These are phyloP conservation scores for Pongo pygmaeus DNA, from an alignment of 2,113 vertebrate species.

Conservation along the genomic window DNA sequence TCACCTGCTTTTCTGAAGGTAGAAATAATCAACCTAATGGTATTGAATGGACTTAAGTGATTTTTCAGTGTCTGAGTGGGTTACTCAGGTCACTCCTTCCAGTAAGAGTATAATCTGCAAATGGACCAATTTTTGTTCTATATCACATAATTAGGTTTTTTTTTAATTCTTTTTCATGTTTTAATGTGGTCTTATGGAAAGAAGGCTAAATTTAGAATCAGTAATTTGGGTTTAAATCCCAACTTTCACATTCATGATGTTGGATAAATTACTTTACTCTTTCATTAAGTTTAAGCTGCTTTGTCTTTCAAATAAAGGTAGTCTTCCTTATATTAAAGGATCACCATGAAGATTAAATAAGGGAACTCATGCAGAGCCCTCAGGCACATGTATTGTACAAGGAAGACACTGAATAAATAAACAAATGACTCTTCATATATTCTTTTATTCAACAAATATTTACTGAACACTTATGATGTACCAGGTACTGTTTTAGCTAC, in stretches of 20 bases:
- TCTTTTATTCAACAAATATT: background rate
- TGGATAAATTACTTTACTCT: background rate
- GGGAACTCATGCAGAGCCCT: background rate
- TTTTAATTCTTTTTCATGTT: background rate
- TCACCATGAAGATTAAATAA: background rate
- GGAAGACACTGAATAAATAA: background rate
- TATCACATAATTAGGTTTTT: background rate
- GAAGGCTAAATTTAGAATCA: background rate
- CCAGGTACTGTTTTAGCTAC: background rate
- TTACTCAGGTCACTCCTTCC: background rate
- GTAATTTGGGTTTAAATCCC: background rate
- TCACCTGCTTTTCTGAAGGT: background rate
- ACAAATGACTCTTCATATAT: background rate
- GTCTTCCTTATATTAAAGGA: background rate
- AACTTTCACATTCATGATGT: background rate
- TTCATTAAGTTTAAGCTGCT: background rate
- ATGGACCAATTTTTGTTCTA: background rate
- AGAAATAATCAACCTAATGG: background rate
- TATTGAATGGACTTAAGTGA: background rate
- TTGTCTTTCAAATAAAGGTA: background rate
- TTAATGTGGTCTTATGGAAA: background rate
- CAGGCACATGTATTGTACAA: background rate
- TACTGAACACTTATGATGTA: background rate
- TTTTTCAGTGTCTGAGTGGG: background rate
- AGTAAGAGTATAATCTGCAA: background rate